phyloP scores from a whole-genome alignment of 2,888 invertebrate genomes.

The Apamea monoglypha region DNA sequence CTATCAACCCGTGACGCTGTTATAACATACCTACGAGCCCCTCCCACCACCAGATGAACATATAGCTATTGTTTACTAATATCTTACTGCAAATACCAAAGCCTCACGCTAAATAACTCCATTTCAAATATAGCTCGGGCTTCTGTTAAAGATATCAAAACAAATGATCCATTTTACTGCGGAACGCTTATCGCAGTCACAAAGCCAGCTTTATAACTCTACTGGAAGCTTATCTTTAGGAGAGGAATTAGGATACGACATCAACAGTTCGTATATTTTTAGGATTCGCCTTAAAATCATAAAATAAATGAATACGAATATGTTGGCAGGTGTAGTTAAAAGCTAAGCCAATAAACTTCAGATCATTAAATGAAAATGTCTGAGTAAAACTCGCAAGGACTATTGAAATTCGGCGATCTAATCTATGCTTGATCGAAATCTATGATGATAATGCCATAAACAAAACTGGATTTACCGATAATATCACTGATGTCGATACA shows the following conservation, averaged over 20 bases:
- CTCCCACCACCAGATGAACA: not conserved
- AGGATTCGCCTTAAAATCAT: not conserved
- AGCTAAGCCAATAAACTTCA: not conserved
- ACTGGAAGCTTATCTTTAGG: conserved; percentile 48
- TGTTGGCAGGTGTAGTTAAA: not conserved
- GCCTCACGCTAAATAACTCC: not conserved
- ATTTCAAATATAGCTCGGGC: conserved; percentile 15
- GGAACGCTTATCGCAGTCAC: conserved; percentile 51
- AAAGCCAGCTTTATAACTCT: conserved; percentile 61
- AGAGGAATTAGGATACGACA: conserved; percentile 52
- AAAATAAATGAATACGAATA: not conserved
- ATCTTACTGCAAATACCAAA: not conserved
- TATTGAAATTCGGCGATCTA: not conserved
- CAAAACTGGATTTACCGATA: conserved; percentile 11
- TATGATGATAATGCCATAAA: not conserved
- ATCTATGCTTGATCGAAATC: not conserved
- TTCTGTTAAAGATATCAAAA: conserved; percentile 48
- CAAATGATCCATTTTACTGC: conserved; percentile 58
- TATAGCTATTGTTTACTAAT: not conserved
- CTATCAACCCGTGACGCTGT: too few relatives aligned
- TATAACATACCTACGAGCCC: too few relatives aligned
- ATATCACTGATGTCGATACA: not conserved
- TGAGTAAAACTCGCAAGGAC: not conserved
- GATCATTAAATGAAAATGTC: not conserved
- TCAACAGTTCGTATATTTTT: conserved; percentile 16